Percentiles rank a stretch among this genome's conserved stretches.
Conservation (phyloP, 2,888 invertebrate genomes). For the Cheilosia scutellata region DNA sequence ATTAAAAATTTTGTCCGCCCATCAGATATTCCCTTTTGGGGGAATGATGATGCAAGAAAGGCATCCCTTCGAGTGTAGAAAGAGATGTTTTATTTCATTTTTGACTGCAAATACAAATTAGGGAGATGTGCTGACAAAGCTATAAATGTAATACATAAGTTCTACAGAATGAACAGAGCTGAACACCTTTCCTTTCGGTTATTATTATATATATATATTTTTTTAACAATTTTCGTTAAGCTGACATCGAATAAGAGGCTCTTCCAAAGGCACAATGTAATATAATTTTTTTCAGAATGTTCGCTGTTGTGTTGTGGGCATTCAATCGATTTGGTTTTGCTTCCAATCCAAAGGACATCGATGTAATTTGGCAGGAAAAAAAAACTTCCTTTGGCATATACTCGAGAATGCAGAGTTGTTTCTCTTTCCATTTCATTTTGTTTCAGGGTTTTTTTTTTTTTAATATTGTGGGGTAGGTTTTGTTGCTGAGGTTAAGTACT, state of each 20-base stretch:
- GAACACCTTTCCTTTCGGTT: conserved; percentile 18
- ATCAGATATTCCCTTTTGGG: conserved; percentile 18
- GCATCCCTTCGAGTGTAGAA: background rate
- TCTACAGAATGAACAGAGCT: conserved; percentile 4
- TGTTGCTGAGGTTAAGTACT: conserved; percentile 9
- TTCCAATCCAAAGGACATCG: conserved; percentile 73
- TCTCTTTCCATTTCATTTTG: background rate
- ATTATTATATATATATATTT: background rate
- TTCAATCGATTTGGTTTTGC: conserved; percentile 68
- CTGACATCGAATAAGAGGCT: background rate
- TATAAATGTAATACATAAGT: conserved; percentile 29
- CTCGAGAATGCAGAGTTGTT: conserved; percentile 3
- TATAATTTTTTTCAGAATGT: conserved; percentile 17
- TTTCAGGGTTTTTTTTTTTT: conserved; percentile 9
- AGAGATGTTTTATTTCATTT: conserved; percentile 6
- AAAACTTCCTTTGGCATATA: conserved; percentile 52
- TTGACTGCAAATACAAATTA: conserved; percentile 40
- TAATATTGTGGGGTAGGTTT: background rate
- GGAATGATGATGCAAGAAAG: conserved; percentile 8
- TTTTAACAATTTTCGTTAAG: background rate
- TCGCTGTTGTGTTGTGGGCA: conserved; percentile 50
- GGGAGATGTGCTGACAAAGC: conserved; percentile 22
- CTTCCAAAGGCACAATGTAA: conserved; percentile 44
- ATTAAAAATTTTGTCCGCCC: background rate
- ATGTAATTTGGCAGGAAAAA: conserved; percentile 61